A percentile compares a stretch with the other conserved stretches of the same genome.
Conservation (phyloP, 1,140 invertebrate genomes). For the Carcinoscorpius rotundicauda region DNA sequence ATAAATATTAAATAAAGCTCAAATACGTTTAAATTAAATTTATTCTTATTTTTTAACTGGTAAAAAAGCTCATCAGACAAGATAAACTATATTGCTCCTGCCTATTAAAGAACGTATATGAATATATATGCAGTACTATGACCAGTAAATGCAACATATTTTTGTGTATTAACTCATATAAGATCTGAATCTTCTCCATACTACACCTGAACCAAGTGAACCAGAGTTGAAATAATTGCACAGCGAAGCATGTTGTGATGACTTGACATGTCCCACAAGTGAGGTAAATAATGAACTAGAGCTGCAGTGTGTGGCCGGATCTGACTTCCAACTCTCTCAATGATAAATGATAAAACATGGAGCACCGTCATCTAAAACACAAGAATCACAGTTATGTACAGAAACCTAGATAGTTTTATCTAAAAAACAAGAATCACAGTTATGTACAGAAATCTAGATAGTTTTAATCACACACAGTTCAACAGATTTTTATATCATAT, state of each 20-base stretch:
- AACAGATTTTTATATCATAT: too few species aligned
- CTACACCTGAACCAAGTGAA: conserved; percentile 41
- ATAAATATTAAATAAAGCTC: too few species aligned
- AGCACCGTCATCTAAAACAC: conserved; percentile 66
- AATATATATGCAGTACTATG: too few species aligned
- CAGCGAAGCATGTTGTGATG: conserved; percentile 83
- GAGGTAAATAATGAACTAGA: conserved; percentile 67
- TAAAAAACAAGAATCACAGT: conserved; percentile 30
- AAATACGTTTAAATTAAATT: too few species aligned
- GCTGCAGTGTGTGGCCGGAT: conserved; percentile 50
- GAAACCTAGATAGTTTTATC: conserved; percentile 42
- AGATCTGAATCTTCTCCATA: too few species aligned
- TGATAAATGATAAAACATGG: conserved; percentile 75
- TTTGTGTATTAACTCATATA: too few species aligned
- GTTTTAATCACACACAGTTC: conserved; percentile 36
- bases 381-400: neutral
- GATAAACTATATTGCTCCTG: too few species aligned
- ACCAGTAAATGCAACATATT: too few species aligned
- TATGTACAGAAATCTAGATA: too few species aligned
- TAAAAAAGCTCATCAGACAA: too few species aligned
- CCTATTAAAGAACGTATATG: too few species aligned
- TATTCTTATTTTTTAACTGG: too few species aligned
- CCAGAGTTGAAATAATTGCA: conserved; percentile 74
- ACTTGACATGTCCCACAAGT: conserved; percentile 73
- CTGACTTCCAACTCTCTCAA: conserved; percentile 64